Evolutionary conservation across 2,888 invertebrate genomes (phyloP).

Genomic region (Trachelus iudaicus): DNA sequence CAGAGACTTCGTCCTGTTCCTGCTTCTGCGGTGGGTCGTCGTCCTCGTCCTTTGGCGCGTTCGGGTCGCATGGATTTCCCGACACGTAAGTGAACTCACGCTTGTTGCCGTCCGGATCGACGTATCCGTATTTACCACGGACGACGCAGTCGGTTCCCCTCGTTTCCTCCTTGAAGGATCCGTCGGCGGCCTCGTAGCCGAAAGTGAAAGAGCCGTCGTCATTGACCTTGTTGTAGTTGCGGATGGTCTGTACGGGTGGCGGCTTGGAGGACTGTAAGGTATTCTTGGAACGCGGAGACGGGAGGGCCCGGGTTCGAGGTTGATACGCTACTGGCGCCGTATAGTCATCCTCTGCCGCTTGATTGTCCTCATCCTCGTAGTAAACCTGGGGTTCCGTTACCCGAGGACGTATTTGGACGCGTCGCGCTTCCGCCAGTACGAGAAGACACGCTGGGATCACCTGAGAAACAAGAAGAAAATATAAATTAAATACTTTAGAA

Average conservation of each 20-base stretch:
- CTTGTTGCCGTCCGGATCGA: slow-evolving; percentile 88
- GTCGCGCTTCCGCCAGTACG: slow-evolving; percentile 63
- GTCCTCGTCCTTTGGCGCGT: slow-evolving; percentile 79
- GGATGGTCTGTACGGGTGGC: slow-evolving; percentile 84
- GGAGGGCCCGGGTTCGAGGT: slow-evolving; percentile 60
- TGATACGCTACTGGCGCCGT: slow-evolving; percentile 51
- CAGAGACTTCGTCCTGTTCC: slow-evolving; percentile 68
- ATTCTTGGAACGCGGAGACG: slow-evolving; percentile 69
- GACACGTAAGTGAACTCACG: slow-evolving; percentile 88
- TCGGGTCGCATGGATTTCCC: slow-evolving; percentile 87
- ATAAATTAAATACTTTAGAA: background rate
- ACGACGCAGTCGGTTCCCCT: slow-evolving; percentile 88
- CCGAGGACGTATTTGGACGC: slow-evolving; percentile 67
- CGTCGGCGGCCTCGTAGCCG: slow-evolving; percentile 87
- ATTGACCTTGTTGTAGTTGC: slow-evolving; percentile 85
- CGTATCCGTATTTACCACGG: slow-evolving; percentile 87
- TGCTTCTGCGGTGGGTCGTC: slow-evolving; percentile 67
- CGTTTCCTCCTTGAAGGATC: slow-evolving; percentile 88
- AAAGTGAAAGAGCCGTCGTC: slow-evolving; percentile 88
- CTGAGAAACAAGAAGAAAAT: slow-evolving; percentile 33
- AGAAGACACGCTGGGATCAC: slow-evolving; percentile 55
- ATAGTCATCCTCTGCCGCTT: slow-evolving; percentile 51
- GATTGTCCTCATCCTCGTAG: slow-evolving; percentile 64
- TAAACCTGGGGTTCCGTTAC: slow-evolving; percentile 62
- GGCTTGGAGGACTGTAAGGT: slow-evolving; percentile 69